Base-by-base conservation (phyloP, 1,140 invertebrate genomes). In the Planococcus citri region DNA sequence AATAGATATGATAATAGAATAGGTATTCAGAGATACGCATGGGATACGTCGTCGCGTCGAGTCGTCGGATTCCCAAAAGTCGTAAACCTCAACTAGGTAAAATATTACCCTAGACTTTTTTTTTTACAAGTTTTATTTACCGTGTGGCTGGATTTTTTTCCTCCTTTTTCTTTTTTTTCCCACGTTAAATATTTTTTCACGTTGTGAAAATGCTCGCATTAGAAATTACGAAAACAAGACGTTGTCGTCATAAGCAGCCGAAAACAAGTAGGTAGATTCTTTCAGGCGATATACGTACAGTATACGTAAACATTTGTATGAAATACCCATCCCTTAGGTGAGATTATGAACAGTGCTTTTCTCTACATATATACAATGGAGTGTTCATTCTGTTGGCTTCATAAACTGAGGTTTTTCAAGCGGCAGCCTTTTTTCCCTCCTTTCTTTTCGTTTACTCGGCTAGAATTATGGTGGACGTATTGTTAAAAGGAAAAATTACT, bases 1-100 rank as follows among this genome's bases (percentile, higher is more conserved):
- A 51, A 51, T 51, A n/a, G n/a, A 51, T 51, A 51, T 51, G 41
- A 51, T 51, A 51, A 51, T 51, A n/a, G n/a, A n/a, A n/a, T n/a
- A 4, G 41, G n/a, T 20, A 51, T 14, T 20, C 41, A 51, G 17
- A 14, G 12, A 17, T 8, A 37, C 33, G 33, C 33, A 37, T 37
- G n/a, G n/a, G n/a, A n/a, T n/a, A n/a, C n/a, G n/a, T n/a, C n/a
- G n/a, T n/a, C n/a, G n/a, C n/a, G n/a, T n/a, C 33, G 41, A 33
- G 12, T 6, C 3, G 12, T 33, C 17, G 2, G 41, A 51, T 17
- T 51, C 41, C 41, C 41, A 51, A 3, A 17, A 51, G 41, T 51
- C 12, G n/a, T 51, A 51, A 51, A 51, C 41, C 17, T 37, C 14
- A 6, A 20, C 17, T 51, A 51, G 41, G 41, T 51, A 51, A 51